These are phyloP conservation scores for Nemapogon koenigi DNA, from an alignment of 2,888 invertebrate genomes.

Conservation along the genomic window DNA sequence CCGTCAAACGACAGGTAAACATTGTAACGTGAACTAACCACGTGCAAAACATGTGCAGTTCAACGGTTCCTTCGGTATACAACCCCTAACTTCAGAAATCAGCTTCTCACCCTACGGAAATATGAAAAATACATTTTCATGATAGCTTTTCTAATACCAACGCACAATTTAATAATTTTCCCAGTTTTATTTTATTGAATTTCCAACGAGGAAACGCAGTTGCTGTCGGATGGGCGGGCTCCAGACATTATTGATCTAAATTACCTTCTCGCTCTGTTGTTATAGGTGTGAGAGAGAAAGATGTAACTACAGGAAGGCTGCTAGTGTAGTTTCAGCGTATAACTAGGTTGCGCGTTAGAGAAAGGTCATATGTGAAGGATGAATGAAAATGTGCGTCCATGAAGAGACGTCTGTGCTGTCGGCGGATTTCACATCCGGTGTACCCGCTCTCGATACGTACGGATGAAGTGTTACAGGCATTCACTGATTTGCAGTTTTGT, in stretches of 20 bases:
- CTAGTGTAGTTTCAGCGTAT: slow-evolving; percentile 58
- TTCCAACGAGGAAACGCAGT: slow-evolving; percentile 60
- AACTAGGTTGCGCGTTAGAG: slow-evolving; percentile 22
- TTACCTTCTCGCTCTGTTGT: slow-evolving; percentile 37
- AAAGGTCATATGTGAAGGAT: slow-evolving; percentile 52
- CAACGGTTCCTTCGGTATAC: background rate
- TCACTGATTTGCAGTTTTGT: slow-evolving; percentile 2
- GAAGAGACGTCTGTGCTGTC: slow-evolving; percentile 60
- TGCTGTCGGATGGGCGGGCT: slow-evolving; percentile 56
- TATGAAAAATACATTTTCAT: slow-evolving; percentile 3
- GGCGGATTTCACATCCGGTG: slow-evolving; percentile 58
- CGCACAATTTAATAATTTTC: slow-evolving; percentile 52
- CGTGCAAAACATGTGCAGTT: slow-evolving; percentile 53
- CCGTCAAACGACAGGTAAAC: slow-evolving; percentile 55
- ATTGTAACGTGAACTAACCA: slow-evolving; percentile 57
- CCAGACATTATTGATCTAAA: slow-evolving; percentile 63
- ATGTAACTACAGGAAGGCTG: slow-evolving; percentile 39
- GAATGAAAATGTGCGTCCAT: slow-evolving; percentile 62
- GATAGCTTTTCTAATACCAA: slow-evolving; percentile 26
- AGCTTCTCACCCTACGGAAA: slow-evolving; percentile 9
- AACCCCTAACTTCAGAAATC: background rate
- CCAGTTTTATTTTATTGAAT: slow-evolving; percentile 60
- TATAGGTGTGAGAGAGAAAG: slow-evolving; percentile 35
- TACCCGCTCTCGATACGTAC: slow-evolving; percentile 37
- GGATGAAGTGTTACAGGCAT: too few relatives aligned